These are phyloP conservation scores for Megaceryle alcyon DNA, from an alignment of 2,797 vertebrate species.

Conservation along the genomic window DNA sequence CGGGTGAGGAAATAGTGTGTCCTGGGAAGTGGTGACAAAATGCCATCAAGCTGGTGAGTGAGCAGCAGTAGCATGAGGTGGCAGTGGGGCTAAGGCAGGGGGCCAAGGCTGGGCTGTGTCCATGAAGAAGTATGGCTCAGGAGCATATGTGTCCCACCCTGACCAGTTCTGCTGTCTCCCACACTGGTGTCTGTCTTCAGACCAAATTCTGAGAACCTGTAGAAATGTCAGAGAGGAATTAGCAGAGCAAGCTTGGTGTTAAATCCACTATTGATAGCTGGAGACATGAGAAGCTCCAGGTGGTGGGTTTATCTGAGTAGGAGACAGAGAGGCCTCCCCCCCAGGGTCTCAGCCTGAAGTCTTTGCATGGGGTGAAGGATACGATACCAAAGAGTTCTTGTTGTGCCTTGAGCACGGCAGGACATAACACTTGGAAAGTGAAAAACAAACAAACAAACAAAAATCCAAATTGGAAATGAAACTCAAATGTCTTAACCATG, in stretches of 20 bases:
- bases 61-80: not conserved
- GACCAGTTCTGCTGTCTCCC: not conserved
- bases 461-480: not conserved
- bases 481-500: not conserved
- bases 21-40: not conserved
- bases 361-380: not conserved
- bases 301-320: not conserved
- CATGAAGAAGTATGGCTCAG: not conserved
- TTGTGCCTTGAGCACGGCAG: not conserved
- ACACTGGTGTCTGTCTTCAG: not conserved
- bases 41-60: fast-evolving
- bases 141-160: not conserved
- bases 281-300: not conserved
- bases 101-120: not conserved
- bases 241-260: not conserved
- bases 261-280: not conserved
- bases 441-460: not conserved
- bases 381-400: not conserved
- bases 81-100: not conserved
- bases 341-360: not conserved
- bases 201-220: not conserved
- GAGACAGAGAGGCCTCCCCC: not conserved
- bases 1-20: not conserved
- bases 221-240: not conserved
- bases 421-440: not conserved